These are phyloP conservation scores for Pristis pectinata DNA, from an alignment of 2,797 vertebrate species.

Conservation along the genomic window DNA sequence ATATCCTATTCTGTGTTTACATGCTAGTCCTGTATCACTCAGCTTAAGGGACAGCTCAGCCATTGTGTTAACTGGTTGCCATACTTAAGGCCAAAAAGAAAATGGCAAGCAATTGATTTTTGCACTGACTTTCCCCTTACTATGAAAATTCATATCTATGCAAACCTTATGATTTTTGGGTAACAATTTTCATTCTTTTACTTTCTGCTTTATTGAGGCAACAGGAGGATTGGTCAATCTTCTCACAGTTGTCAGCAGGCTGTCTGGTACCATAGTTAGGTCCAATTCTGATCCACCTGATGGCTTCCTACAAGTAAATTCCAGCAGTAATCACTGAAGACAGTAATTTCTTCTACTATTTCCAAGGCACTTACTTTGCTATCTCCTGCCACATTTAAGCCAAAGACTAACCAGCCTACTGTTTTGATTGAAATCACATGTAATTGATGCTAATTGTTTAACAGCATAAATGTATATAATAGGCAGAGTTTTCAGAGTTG, in stretches of 20 bases:
- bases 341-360: not conserved
- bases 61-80: not conserved
- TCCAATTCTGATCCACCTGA: not conserved
- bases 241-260: too few species aligned
- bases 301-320: not conserved
- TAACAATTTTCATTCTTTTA: not conserved
- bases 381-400: not conserved
- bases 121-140: not conserved
- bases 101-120: not conserved
- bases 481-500: not conserved
- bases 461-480: not conserved
- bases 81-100: not conserved
- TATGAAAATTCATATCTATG: too few species aligned
- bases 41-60: not conserved
- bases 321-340: not conserved
- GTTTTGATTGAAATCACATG: not conserved
- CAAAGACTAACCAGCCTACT: not conserved
- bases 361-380: not conserved
- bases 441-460: not conserved
- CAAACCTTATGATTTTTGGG: not conserved
- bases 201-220: not conserved
- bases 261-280: not conserved
- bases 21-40: not conserved
- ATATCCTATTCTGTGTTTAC: not conserved
- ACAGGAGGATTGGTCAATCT: not conserved